Base-by-base conservation (phyloP, 2,113 vertebrate genomes). In the Tragelaphus strepsiceros region DNA sequence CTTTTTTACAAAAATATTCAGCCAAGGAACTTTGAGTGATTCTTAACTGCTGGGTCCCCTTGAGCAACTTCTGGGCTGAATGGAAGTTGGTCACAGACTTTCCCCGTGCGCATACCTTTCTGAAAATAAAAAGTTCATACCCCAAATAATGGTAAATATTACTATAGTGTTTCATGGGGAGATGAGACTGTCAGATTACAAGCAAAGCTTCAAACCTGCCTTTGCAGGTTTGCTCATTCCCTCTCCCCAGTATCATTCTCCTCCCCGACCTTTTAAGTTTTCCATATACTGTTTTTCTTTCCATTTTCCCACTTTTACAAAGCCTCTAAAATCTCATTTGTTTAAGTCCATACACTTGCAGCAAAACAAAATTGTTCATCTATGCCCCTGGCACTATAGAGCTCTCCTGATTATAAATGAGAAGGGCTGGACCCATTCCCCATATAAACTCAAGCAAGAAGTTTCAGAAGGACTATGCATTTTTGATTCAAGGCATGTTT, bases 281-380 rank as follows among this genome's bases (percentile, higher is more conserved):
- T 92, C 19, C n/a, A 95, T 64, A 90, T 81, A 85, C 24, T 62
- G 2, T 54, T 94, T 94, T 92, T 64, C 71, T 96, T 94, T 53
- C 26, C 32, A 83, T 67, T 77, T 77, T 19, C 2, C 22, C 46
- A 61, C 22, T 94, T 96, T 84, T 91, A 86, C 43, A 92, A 96
- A 56, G 10, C 39, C 59, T 96, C 54, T 92, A 83, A 92, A 91
- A n/a, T 94, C 10, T 71, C 77, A 62, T 82, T 90, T 95, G 96
- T 81, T 86, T 96, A 61, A 71, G 39, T 39, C 51, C 26, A 59
- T 3, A 92, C 19, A 13, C 59, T 96, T 86, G 12, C 1, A 95
- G 59, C 22, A 81, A 97, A 92, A 88, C 43, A 82, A 56, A 88
- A 56, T 11, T 88, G 49, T 39, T 93, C 51, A 13, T 43, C 32